These are phyloP conservation scores for Strigops habroptila DNA, from an alignment of 2,113 vertebrate species.

Conservation along the genomic window DNA sequence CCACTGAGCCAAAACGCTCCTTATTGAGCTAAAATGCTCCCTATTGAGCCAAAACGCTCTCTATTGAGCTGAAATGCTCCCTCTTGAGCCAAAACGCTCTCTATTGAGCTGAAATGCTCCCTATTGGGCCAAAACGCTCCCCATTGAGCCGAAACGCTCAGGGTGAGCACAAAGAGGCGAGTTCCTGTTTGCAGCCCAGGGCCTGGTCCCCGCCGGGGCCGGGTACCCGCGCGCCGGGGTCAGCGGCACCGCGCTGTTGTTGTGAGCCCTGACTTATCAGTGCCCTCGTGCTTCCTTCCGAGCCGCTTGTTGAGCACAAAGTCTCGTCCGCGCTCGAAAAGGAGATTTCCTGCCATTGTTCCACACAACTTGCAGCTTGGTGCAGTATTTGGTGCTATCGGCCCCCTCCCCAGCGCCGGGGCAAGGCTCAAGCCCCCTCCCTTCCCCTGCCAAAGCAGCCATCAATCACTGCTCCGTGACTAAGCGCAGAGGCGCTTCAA, in stretches of 20 bases:
- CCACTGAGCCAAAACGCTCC: too few relatives aligned
- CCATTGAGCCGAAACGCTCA: too few relatives aligned
- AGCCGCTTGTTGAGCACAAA: slow-evolving; percentile 65
- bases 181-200: background rate
- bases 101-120: accelerated
- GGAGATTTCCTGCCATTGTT: slow-evolving; percentile 81
- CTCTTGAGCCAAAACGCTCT: too few relatives aligned
- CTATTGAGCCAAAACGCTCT: too few relatives aligned
- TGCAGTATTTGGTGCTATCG: slow-evolving; percentile 19
- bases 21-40: too few relatives aligned
- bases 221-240: background rate
- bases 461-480: background rate
- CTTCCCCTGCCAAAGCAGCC: slow-evolving; percentile 8
- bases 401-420: background rate
- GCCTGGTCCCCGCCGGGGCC: background rate
- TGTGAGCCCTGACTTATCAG: slow-evolving; percentile 55
- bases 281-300: slow-evolving; percentile 70
- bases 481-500: background rate
- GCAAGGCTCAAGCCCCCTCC: background rate
- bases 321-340: slow-evolving; percentile 35
- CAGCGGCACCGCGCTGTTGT: background rate
- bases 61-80: too few relatives aligned
- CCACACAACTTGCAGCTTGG: background rate
- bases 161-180: background rate
- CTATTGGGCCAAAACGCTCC: too few relatives aligned